Percentiles rank a stretch among this genome's conserved stretches.
These are phyloP conservation scores for Drosophila auraria DNA, from an alignment of 1,140 invertebrate genomes.

Conservation along the genomic window DNA sequence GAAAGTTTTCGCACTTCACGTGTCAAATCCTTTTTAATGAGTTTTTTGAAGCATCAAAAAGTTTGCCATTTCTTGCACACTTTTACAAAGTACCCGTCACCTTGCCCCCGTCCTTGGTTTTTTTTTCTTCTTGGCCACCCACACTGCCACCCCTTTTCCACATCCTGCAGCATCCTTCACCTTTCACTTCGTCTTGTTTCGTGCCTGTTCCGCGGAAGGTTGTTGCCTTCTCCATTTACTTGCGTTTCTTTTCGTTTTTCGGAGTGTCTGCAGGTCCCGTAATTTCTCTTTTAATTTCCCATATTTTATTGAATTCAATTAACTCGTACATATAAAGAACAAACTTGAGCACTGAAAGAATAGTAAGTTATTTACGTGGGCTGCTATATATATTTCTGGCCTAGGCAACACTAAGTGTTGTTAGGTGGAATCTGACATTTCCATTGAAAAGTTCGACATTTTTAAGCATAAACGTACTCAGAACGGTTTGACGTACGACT, in stretches of 20 bases:
- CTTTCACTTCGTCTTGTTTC: slow-evolving; percentile 20
- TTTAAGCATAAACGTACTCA: no score
- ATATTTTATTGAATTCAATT: slow-evolving; percentile 46
- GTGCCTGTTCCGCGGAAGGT: neutral
- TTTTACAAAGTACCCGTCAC: slow-evolving; percentile 51
- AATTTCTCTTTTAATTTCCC: slow-evolving; percentile 24
- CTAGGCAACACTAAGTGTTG: no score
- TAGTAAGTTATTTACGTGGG: neutral
- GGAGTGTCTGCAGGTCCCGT: neutral
- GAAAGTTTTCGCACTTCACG: slow-evolving; percentile 83
- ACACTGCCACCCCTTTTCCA: neutral
- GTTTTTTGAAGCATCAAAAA: slow-evolving; percentile 84
- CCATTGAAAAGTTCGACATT: no score
- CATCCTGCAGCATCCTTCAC: slow-evolving; percentile 28
- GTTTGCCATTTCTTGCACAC: slow-evolving; percentile 81
- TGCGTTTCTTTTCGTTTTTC: slow-evolving; percentile 2
- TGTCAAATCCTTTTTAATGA: slow-evolving; percentile 85
- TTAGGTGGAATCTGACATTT: no score
- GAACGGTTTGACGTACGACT: no score
- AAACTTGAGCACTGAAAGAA: slow-evolving; percentile 7
- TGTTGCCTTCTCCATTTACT: slow-evolving; percentile 40
- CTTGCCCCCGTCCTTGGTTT: neutral
- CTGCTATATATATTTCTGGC: no score
- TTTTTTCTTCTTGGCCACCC: no score
- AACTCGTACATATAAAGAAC: slow-evolving; percentile 1